Evolutionary conservation across 1,140 invertebrate genomes (phyloP).

Genomic region (Pemphigus obesinymphae): DNA sequence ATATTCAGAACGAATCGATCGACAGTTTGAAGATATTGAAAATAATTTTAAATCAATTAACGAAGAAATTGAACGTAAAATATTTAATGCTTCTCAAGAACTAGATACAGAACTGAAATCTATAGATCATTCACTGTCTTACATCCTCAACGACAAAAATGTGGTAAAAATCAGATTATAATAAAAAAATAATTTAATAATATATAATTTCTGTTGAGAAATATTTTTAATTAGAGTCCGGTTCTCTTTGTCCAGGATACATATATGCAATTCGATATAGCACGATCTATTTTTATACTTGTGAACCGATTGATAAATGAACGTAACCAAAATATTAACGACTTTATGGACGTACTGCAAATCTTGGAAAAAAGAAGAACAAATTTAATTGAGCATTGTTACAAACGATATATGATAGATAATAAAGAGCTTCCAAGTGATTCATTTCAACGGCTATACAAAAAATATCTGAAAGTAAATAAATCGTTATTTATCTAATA

Average conservation of each 20-base stretch:
- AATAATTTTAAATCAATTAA: not conserved
- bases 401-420: not conserved
- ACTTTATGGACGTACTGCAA: not conserved
- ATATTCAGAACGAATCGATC: not conserved
- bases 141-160: not conserved
- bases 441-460: not conserved
- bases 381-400: not conserved
- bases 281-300: not conserved
- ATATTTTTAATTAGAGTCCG: too few relatives aligned
- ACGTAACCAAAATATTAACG: not conserved
- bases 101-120: not conserved
- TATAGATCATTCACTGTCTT: not conserved
- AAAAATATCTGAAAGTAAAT: conserved; percentile 9
- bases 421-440: not conserved
- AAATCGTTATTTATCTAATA: too few relatives aligned
- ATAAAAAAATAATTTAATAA: too few relatives aligned
- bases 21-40: not conserved
- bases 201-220: too few relatives aligned
- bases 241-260: too few relatives aligned
- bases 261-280: not conserved
- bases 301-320: not conserved
- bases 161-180: too few relatives aligned
- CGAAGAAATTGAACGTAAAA: not conserved
- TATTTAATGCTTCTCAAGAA: not conserved
- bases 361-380: conserved; percentile 2